Conservation (phyloP, 2,113 vertebrate species). For the Ophthalmolycus amberensis region DNA sequence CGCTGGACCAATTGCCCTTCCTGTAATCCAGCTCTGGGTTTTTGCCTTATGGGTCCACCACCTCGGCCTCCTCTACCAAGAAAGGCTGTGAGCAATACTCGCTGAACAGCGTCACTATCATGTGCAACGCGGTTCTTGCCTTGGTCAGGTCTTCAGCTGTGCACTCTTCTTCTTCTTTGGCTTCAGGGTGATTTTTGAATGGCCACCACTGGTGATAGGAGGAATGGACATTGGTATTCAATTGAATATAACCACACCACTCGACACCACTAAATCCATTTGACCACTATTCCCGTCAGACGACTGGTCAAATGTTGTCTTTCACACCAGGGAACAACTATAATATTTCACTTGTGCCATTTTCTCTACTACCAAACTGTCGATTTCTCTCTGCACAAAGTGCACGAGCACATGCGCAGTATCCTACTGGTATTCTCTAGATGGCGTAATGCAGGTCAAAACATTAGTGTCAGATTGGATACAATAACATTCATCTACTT, state of each 20-base stretch:
- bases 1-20: not conserved
- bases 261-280: not conserved
- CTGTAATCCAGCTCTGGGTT: not conserved
- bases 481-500: constrained; percentile 57
- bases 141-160: not conserved
- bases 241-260: not conserved
- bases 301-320: constrained; percentile 22
- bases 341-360: constrained; percentile 21
- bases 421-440: constrained; percentile 12
- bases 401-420: not conserved
- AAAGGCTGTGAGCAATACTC: not conserved
- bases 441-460: constrained; percentile 43
- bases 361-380: constrained; percentile 28
- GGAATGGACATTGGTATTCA: not conserved
- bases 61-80: not conserved
- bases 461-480: constrained; percentile 60
- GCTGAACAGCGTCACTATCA: not conserved
- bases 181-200: not conserved
- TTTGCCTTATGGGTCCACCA: not conserved
- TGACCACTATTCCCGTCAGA: not conserved
- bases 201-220: not conserved
- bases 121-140: not conserved
- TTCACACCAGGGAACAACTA: not conserved
- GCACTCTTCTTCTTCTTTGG: not conserved
- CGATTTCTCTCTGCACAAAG: constrained; percentile 30